Evolutionary conservation across 2,113 vertebrate species (phyloP).

Genomic region (Carollia perspicillata): DNA sequence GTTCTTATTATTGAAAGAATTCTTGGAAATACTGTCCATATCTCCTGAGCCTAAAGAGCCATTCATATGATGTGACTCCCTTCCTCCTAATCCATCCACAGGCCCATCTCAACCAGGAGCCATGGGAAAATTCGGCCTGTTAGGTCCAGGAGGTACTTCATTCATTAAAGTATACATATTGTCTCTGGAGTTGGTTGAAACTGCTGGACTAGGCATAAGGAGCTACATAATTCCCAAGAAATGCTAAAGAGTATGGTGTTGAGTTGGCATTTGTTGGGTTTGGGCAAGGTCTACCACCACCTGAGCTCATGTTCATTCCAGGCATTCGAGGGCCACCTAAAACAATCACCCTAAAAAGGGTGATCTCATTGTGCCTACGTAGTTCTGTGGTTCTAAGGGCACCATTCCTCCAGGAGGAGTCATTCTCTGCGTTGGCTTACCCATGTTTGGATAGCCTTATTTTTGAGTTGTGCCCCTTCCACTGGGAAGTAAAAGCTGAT

Average conservation of each 20-base stretch:
- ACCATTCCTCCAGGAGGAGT: constrained; percentile 97
- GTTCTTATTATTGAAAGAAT: no score
- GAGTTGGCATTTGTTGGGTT: constrained; percentile 97
- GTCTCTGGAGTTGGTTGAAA: constrained; percentile 94
- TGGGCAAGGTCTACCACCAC: constrained; percentile 96
- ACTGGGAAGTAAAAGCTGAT: constrained; percentile 93
- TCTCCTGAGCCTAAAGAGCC: constrained; percentile 90
- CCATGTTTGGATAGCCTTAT: constrained; percentile 97
- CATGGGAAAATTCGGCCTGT: constrained; percentile 94
- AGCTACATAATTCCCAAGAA: constrained; percentile 94
- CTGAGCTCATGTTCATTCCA: constrained; percentile 96
- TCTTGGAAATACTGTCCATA: constrained; percentile 44
- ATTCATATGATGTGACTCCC: constrained; percentile 98
- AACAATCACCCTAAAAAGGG: constrained; percentile 96
- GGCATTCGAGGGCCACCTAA: constrained; percentile 96
- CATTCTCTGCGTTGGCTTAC: constrained; percentile 98
- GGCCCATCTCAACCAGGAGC: constrained; percentile 94
- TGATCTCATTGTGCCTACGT: constrained; percentile 97
- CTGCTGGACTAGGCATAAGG: constrained; percentile 97
- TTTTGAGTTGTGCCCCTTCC: constrained; percentile 97
- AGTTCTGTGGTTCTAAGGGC: constrained; percentile 95
- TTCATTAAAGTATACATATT: constrained; percentile 97
- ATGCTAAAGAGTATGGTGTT: constrained; percentile 92
- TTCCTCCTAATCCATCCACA: constrained; percentile 93
- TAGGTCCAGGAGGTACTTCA: constrained; percentile 90